Conservation (phyloP, 1,140 invertebrate genomes). For the Arion vulgaris region DNA sequence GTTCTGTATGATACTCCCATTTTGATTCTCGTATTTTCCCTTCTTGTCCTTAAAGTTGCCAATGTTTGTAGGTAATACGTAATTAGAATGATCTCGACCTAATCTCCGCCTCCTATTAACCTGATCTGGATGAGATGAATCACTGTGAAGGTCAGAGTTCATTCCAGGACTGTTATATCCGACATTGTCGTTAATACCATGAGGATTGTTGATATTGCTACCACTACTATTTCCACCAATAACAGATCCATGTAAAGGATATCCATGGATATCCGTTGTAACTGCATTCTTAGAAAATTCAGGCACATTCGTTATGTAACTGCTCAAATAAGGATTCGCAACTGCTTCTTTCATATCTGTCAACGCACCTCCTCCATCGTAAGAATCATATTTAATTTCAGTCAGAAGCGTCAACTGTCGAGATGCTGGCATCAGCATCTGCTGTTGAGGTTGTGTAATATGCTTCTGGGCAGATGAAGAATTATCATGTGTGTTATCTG, state of each 20-base stretch:
- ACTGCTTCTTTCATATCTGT: background rate
- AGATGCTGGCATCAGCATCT: background rate
- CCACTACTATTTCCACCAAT: no score
- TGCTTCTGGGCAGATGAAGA: background rate
- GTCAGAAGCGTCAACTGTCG: background rate
- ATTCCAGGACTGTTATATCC: no score
- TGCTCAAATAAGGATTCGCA: background rate
- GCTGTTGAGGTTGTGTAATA: background rate
- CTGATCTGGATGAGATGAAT: no score
- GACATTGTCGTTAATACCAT: background rate
- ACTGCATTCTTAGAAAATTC: no score
- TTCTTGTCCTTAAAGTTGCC: background rate
- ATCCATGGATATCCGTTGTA: no score
- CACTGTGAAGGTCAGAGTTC: no score
- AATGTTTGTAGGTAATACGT: background rate
- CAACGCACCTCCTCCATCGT: background rate
- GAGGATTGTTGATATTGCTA: background rate
- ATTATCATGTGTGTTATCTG: background rate
- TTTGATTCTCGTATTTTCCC: background rate
- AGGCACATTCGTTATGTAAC: no score
- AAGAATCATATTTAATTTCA: no score
- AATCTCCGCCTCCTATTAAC: background rate
- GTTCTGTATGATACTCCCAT: background rate
- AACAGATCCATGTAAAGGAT: no score
- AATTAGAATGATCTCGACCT: constrained; percentile 14